Percentiles rank a stretch among this genome's conserved stretches.
Conservation (phyloP, 1,140 invertebrate genomes). For the Potamilus streckersoni region DNA sequence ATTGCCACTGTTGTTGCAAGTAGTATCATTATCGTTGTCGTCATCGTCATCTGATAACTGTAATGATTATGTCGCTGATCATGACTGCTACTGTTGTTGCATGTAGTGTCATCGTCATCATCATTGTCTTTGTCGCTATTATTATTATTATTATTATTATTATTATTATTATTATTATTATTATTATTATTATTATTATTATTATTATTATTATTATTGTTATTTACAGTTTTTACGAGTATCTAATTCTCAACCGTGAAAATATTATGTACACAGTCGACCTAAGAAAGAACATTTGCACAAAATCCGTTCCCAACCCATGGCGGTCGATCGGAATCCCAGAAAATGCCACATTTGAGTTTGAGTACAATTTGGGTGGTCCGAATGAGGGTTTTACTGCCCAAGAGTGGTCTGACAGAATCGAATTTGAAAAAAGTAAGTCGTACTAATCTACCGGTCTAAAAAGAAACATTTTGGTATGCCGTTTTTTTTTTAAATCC, state of each 20-base stretch:
- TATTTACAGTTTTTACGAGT: slow-evolving; percentile 29
- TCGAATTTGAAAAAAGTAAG: slow-evolving; percentile 27
- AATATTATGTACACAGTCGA: slow-evolving; percentile 28
- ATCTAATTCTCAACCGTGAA: slow-evolving; percentile 30
- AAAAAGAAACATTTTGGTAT: too few relatives aligned
- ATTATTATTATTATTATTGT: neutral
- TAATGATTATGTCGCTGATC: too few relatives aligned
- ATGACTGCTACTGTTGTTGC: too few relatives aligned
- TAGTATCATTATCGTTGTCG: too few relatives aligned
- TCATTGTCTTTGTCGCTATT: too few relatives aligned
- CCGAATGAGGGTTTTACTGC: slow-evolving; percentile 34
- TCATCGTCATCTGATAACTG: too few relatives aligned
- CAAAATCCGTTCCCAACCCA: slow-evolving; percentile 14
- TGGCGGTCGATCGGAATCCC: slow-evolving; percentile 37
- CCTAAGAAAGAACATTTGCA: slow-evolving; percentile 27
- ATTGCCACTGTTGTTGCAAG: too few relatives aligned
- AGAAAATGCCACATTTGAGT: slow-evolving; percentile 40
- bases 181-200: too few relatives aligned
- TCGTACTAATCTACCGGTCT: neutral
- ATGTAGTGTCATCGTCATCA: too few relatives aligned
- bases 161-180: too few relatives aligned
- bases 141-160: too few relatives aligned
- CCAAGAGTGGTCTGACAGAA: slow-evolving; percentile 42
- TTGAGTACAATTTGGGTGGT: slow-evolving; percentile 40
- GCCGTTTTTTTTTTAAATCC: too few relatives aligned